A percentile compares a stretch with the other conserved stretches of the same genome.
These are phyloP conservation scores for Drosophila mojavensis DNA, from an alignment of 1,140 invertebrate genomes.

Conservation along the genomic window DNA sequence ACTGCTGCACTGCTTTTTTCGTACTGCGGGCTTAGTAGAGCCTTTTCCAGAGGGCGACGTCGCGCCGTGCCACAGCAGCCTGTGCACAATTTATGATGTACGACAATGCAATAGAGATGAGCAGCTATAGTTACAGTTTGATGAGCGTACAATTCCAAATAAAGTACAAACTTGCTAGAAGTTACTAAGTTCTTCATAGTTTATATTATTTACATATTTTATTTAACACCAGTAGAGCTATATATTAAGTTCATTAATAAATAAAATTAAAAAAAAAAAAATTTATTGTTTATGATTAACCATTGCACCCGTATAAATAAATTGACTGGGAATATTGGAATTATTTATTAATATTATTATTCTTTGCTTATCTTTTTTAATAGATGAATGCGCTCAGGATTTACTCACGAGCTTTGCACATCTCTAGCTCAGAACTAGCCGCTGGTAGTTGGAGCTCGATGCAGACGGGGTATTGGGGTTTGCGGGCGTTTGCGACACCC, in stretches of 20 bases:
- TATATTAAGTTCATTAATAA: too few species aligned
- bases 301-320: too few species aligned
- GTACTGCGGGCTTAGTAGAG: conserved; percentile 58
- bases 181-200: too few species aligned
- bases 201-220: too few species aligned
- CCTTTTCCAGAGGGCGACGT: conserved; percentile 48
- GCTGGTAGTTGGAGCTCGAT: not conserved
- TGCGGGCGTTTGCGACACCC: conserved; percentile 61
- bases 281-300: too few species aligned
- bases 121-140: not conserved
- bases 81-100: conserved; percentile 51
- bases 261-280: too few species aligned
- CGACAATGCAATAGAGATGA: conserved; percentile 34
- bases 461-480: not conserved
- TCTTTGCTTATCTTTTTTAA: too few species aligned
- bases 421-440: not conserved
- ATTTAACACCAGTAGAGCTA: too few species aligned
- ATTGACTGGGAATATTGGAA: too few species aligned
- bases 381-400: not conserved
- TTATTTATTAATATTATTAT: too few species aligned
- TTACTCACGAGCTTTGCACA: not conserved
- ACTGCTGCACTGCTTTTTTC: conserved; percentile 38
- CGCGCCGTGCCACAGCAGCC: conserved; percentile 42
- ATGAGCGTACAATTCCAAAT: too few species aligned
- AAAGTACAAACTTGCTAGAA: too few species aligned